Percentiles rank a stretch among this genome's conserved stretches.
Evolutionary conservation across 92 coral and sea anemone species (phyloP).

Genomic region (Hydrozoanthus gracilis): DNA sequence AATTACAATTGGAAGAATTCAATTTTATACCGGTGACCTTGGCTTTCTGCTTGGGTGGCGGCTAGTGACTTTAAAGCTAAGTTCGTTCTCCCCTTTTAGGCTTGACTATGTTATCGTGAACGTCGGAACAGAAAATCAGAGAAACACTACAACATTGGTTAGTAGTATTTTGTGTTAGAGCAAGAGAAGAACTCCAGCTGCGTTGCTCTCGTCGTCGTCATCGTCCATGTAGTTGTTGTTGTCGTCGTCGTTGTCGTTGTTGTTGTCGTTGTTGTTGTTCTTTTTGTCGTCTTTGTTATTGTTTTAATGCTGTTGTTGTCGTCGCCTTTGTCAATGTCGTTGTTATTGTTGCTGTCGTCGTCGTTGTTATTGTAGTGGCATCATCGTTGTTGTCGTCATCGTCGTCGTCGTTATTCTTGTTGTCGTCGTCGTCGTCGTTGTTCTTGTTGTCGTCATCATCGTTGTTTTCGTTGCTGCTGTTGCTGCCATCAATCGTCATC

Average conservation of each 20-base stretch:
- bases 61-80: background rate
- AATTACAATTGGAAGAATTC: too few relatives aligned
- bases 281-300: too few relatives aligned
- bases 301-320: too few relatives aligned
- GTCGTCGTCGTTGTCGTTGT: too few relatives aligned
- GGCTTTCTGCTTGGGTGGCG: background rate
- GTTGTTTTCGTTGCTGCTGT: background rate
- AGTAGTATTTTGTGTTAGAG: background rate
- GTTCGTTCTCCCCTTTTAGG: conserved; percentile 10
- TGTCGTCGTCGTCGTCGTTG: background rate
- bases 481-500: background rate
- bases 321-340: too few relatives aligned
- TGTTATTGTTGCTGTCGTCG: too few relatives aligned
- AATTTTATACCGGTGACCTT: background rate
- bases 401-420: too few relatives aligned
- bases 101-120: conserved; percentile 65
- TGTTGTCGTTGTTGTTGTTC: too few relatives aligned
- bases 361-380: too few relatives aligned
- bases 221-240: too few relatives aligned
- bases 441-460: background rate
- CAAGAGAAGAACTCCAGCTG: too few relatives aligned
- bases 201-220: background rate
- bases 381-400: background rate
- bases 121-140: conserved; percentile 54
- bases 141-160: conserved; percentile 11